Percentiles rank a stretch among this genome's conserved stretches.
phyloP scores from a whole-genome alignment of 2,113 vertebrate genomes.

The Platysteira castanea region DNA sequence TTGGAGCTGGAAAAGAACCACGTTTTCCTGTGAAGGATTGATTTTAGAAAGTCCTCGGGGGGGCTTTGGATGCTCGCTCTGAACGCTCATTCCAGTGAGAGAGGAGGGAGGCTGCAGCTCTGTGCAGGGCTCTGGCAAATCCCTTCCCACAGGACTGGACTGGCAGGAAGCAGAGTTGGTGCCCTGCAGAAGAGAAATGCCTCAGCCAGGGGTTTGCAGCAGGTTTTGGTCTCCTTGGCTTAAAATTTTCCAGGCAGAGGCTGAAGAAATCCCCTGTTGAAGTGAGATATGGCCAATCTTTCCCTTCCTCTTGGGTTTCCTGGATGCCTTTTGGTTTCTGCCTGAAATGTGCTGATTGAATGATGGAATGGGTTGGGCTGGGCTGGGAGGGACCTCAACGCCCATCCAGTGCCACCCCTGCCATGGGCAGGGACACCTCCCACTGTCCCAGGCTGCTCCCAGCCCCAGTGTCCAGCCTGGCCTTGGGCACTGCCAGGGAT shows the following conservation, averaged over 20 bases:
- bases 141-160: not conserved
- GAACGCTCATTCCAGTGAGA: not conserved
- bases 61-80: not conserved
- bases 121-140: not conserved
- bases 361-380: not conserved
- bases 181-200: no score
- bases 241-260: not conserved
- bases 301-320: not conserved
- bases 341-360: not conserved
- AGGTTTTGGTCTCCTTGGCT: not conserved
- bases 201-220: not conserved
- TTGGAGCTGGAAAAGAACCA: rapidly evolving
- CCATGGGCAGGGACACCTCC: not conserved
- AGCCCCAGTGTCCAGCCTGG: not conserved
- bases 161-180: rapidly evolving
- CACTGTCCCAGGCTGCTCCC: not conserved
- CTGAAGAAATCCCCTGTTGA: not conserved
- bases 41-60: not conserved
- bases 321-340: not conserved
- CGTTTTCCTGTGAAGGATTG: rapidly evolving
- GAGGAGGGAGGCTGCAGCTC: not conserved
- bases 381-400: rapidly evolving
- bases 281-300: not conserved
- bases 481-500: not conserved
- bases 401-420: not conserved